These are phyloP conservation scores for Lagenorhynchus albirostris DNA, from an alignment of 2,113 vertebrate genomes.

Conservation along the genomic window DNA sequence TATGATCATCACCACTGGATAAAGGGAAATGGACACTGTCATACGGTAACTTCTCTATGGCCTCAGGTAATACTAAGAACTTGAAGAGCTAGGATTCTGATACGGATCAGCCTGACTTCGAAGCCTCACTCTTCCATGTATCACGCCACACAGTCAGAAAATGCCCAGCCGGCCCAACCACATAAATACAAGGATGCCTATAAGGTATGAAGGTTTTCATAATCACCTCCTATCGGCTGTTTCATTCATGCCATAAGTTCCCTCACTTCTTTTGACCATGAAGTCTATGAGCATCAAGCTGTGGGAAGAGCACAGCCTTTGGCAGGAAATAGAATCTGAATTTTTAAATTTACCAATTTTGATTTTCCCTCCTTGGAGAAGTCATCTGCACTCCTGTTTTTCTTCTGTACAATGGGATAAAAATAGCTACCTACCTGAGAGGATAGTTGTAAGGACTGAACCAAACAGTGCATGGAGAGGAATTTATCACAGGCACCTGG, in stretches of 20 bases:
- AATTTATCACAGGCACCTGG: not conserved
- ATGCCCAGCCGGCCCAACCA: not conserved
- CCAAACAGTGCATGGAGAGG: not conserved
- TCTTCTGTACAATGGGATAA: not conserved
- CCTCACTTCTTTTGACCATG: not conserved
- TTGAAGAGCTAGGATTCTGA: not conserved
- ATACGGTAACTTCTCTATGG: not conserved
- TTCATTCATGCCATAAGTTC: not conserved
- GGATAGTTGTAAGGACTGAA: not conserved
- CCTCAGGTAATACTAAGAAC: not conserved
- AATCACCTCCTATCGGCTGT: not conserved
- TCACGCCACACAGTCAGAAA: not conserved
- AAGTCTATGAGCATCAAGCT: not conserved
- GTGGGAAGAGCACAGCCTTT: not conserved
- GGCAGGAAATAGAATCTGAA: not conserved
- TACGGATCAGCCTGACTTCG: not conserved
- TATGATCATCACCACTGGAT: not conserved
- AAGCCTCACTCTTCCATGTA: not conserved
- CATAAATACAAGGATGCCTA: not conserved
- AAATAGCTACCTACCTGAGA: not conserved
- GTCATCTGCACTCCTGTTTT: not conserved
- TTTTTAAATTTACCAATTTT: not conserved
- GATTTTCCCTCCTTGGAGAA: not conserved
- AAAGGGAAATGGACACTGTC: not conserved
- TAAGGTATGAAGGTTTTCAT: not conserved